Conservation (phyloP, 2,113 vertebrate species). For the Conger conger region DNA sequence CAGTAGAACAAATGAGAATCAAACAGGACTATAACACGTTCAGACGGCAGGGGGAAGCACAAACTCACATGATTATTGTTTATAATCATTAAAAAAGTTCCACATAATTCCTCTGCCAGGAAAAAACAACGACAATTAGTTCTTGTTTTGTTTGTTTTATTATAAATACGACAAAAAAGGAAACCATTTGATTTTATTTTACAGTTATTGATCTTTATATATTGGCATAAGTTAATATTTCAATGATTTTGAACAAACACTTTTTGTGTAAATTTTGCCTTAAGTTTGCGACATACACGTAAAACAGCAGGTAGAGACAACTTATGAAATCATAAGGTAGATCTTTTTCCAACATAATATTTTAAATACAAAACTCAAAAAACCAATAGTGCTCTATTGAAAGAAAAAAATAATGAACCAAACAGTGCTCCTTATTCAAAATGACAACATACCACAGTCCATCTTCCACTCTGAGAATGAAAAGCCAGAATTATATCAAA, state of each 20-base stretch:
- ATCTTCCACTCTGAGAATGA: constrained; percentile 20
- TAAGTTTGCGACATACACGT: constrained; percentile 46
- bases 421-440: constrained; percentile 33
- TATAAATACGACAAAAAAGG: constrained; percentile 61
- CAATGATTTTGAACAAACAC: constrained; percentile 47
- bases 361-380: constrained; percentile 28
- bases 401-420: constrained; percentile 34
- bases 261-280: constrained; percentile 44
- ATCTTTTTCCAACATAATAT: constrained; percentile 25
- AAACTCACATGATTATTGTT: neutral
- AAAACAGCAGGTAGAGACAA: constrained; percentile 44
- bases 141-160: constrained; percentile 53
- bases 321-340: constrained; percentile 34
- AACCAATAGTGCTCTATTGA: constrained; percentile 32
- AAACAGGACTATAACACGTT: too few species aligned
- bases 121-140: neutral
- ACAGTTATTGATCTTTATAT: constrained; percentile 56
- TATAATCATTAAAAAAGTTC: neutral
- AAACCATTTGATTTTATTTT: constrained; percentile 56
- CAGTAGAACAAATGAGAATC: too few species aligned
- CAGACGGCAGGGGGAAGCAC: neutral
- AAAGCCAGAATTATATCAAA: constrained; percentile 28
- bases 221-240: constrained; percentile 52
- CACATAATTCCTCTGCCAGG: neutral
- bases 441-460: constrained; percentile 12